phyloP scores from a whole-genome alignment of 2,797 vertebrate genomes.

The Myotis pilosus region DNA sequence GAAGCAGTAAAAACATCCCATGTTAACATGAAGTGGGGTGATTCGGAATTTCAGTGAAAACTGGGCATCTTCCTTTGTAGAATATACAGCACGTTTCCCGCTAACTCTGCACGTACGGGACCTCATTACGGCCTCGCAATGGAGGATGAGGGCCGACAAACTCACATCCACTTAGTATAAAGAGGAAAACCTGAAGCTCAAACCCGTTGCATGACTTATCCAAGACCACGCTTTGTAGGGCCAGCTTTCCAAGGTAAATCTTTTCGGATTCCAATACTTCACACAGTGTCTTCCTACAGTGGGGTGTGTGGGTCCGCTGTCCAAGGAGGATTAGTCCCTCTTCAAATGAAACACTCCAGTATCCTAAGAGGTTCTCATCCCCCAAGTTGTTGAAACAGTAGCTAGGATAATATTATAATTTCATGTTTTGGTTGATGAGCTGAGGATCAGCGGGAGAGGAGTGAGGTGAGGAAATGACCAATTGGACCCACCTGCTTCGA shows the following conservation, averaged over 20 bases:
- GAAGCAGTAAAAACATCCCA: neutral
- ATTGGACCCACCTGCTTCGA: neutral
- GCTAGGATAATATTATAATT: neutral
- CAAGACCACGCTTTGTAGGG: neutral
- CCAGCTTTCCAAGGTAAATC: neutral
- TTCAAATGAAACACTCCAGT: neutral
- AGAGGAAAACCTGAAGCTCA: neutral
- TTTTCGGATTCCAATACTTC: neutral
- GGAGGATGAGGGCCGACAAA: neutral
- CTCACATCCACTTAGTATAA: neutral
- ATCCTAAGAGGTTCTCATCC: neutral
- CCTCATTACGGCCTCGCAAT: neutral
- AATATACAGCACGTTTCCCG: neutral
- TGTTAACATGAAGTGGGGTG: neutral
- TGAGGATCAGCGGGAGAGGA: neutral
- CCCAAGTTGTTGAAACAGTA: neutral
- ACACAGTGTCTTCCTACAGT: neutral
- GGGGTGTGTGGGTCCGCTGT: neutral
- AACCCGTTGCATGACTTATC: neutral
- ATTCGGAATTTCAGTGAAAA: neutral
- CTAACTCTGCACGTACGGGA: rapidly evolving
- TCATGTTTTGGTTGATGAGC: neutral
- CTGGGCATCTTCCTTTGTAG: neutral
- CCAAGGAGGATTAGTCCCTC: neutral
- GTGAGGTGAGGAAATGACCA: neutral